Evolutionary conservation across 2,113 vertebrate species (phyloP).

Genomic region (Siniperca knerii): DNA sequence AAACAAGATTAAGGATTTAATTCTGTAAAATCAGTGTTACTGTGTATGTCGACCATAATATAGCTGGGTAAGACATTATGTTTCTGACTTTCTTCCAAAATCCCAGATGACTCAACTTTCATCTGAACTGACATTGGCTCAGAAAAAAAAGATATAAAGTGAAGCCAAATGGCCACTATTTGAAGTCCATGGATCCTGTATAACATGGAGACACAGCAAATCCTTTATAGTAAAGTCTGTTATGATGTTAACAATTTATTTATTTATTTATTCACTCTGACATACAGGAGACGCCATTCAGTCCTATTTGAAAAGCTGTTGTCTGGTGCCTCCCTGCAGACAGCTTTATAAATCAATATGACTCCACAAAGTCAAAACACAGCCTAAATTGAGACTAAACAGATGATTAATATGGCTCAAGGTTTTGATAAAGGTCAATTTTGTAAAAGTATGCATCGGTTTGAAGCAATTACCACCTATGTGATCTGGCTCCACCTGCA

Average conservation of each 20-base stretch:
- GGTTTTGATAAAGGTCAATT: constrained; percentile 87
- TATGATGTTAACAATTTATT: constrained; percentile 41
- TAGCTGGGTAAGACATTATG: background rate
- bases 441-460: constrained; percentile 86
- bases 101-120: constrained; percentile 2
- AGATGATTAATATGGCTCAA: constrained; percentile 85
- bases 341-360: constrained; percentile 75
- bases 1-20: background rate
- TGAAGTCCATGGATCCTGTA: constrained; percentile 5
- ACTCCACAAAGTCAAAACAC: constrained; percentile 69
- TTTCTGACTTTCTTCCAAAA: background rate
- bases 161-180: constrained; percentile 11
- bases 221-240: constrained; percentile 29
- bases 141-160: background rate
- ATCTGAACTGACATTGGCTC: background rate
- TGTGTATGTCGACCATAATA: background rate
- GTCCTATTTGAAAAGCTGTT: constrained; percentile 59
- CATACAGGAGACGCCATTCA: constrained; percentile 62
- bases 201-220: constrained; percentile 37
- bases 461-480: constrained; percentile 83
- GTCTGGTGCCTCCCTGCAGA: constrained; percentile 69
- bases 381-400: constrained; percentile 76
- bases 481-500: constrained; percentile 75
- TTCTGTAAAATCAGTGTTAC: background rate
- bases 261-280: constrained; percentile 49